Evolutionary conservation across 2,888 invertebrate genomes (phyloP).

Genomic region (Andricus quercusramuli): DNA sequence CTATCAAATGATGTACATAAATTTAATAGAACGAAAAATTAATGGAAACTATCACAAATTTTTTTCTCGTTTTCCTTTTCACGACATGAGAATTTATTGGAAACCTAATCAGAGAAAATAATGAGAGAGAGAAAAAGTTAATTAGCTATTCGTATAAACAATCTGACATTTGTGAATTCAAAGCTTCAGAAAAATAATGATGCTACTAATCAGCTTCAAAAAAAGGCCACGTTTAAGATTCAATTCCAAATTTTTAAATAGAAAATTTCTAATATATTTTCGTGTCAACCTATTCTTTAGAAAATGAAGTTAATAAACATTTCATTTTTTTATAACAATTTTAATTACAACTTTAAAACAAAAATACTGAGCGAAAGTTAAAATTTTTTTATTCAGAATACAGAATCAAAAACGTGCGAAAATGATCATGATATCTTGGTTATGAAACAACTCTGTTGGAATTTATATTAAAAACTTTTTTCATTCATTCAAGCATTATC

Average conservation of each 20-base stretch:
- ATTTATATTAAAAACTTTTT: not conserved
- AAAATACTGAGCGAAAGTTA: too few species aligned
- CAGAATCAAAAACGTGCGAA: not conserved
- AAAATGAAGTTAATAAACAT: too few species aligned
- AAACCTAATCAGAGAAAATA: not conserved
- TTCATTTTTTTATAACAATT: too few species aligned
- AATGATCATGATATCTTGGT: not conserved
- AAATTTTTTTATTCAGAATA: not conserved
- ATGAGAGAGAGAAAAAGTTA: not conserved
- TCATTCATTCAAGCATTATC: not conserved
- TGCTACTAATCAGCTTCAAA: too few species aligned
- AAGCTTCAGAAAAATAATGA: too few species aligned
- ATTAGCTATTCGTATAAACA: too few species aligned
- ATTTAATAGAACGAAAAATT: not conserved
- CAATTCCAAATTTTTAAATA: too few species aligned
- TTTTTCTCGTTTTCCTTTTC: not conserved
- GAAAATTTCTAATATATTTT: too few species aligned
- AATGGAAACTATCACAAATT: not conserved
- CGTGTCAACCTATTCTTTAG: too few species aligned
- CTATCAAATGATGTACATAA: not conserved
- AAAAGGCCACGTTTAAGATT: too few species aligned
- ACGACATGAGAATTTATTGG: not conserved
- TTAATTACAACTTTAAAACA: too few species aligned
- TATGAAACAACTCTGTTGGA: not conserved
- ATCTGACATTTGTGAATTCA: too few species aligned